Evolutionary conservation across 2,888 invertebrate genomes (phyloP), one percentile per base, ranked within the genome.

Genomic region (Drosophila vallismaia): DNA sequence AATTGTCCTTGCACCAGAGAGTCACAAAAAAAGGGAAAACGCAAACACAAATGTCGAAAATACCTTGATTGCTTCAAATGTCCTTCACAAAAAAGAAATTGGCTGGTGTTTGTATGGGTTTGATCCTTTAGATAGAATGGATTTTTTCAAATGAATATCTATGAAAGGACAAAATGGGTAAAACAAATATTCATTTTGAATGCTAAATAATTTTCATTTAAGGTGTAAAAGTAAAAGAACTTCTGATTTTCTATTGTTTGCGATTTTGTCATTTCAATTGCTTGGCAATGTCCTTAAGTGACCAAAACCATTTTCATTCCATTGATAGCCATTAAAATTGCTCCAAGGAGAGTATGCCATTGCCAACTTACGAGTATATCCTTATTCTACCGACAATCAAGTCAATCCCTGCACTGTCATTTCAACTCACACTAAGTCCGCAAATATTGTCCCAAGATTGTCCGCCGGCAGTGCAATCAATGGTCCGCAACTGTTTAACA

Each of bases 381-480:
- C 49, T 1, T 24, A 10, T n/a, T 6, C 12, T 28, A 52, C 42
- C 14, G 33, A 29, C 71, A 71, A 59, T 57, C 69, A 71, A 71
- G 52, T 53, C 62, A 51, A 52, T 67, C 60, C 55, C 46, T 56
- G 68, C 64, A 57, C 56, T 63, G 44, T 48, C 62, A 60, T 49
- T 53, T 60, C 46, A 59, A 55, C 49, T 67, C 67, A 69, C 75
- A 86, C 87, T 83, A 84, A 79, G 78, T 86, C 71, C 69, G 71
- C 78, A 81, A 81, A 81, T 76, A 82, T 79, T 87, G 79, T 67
- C 54, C 54, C 62, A 66, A 67, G 76, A 75, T 79, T 70, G 54
- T 54, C 50, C 36, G 33, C 63, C 62, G 74, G 53, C 58, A 44
- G 45, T 59, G 76, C 86, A 83, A 83, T 83, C 88, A 83, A 73